Conservation (phyloP, 2,888 invertebrate genomes). For the Chirona hameri region DNA sequence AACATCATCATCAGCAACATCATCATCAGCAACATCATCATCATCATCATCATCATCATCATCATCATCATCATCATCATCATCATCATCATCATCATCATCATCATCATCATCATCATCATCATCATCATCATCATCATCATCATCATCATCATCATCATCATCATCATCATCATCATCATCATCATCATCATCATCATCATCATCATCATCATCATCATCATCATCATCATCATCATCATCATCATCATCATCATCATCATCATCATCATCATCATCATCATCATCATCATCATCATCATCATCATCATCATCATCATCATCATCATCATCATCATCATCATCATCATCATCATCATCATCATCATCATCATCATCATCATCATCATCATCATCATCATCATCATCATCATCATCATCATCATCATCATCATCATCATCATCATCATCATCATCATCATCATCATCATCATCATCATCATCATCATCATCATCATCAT, state of each 20-base stretch:
- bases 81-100: background rate
- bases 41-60: no score
- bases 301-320: background rate
- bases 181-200: background rate
- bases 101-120: background rate
- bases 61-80: background rate
- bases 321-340: background rate
- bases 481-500: background rate
- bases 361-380: background rate
- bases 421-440: background rate
- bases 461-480: background rate
- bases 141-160: background rate
- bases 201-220: background rate
- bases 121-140: background rate
- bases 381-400: background rate
- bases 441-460: background rate
- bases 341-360: background rate
- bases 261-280: background rate
- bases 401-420: background rate
- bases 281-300: background rate
- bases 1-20: no score
- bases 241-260: background rate
- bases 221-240: background rate
- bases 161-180: background rate
- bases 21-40: no score